Percentiles rank a stretch among this genome's conserved stretches.
These are phyloP conservation scores for Ecliptopera silaceata DNA, from an alignment of 2,888 invertebrate genomes.

Conservation along the genomic window DNA sequence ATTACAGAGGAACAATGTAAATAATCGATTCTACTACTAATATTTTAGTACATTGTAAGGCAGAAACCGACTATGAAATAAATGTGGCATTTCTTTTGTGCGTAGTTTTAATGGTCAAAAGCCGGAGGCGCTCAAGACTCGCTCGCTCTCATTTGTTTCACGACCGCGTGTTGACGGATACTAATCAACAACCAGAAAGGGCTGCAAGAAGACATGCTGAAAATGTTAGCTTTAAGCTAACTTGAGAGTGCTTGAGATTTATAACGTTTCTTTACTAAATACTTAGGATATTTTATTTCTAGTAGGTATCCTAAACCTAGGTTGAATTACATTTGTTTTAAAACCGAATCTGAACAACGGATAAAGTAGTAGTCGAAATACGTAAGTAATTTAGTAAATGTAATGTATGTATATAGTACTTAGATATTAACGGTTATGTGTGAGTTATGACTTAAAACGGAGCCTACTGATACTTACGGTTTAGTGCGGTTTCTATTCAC, in stretches of 20 bases:
- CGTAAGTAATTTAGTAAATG: too few relatives aligned
- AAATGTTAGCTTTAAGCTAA: background rate
- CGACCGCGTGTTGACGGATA: constrained; percentile 47
- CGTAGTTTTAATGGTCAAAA: constrained; percentile 47
- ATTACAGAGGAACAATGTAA: constrained; percentile 3
- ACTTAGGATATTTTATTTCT: too few relatives aligned
- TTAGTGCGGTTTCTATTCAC: constrained; percentile 5
- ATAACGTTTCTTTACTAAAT: background rate
- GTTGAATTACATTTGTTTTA: too few relatives aligned
- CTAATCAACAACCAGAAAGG: constrained; percentile 47
- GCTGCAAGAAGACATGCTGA: constrained; percentile 3
- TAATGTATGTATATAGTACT: background rate
- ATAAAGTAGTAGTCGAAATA: too few relatives aligned
- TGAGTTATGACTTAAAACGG: background rate
- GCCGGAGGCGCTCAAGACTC: constrained; percentile 33
- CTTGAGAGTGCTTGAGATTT: too few relatives aligned
- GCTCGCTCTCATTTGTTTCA: constrained; percentile 50
- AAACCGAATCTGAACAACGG: too few relatives aligned
- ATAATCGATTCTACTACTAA: constrained; percentile 1
- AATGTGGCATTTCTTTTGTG: constrained; percentile 55
- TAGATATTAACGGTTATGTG: background rate
- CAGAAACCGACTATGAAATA: constrained; percentile 37
- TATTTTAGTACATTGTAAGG: background rate
- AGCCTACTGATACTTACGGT: background rate
- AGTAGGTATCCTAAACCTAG: too few relatives aligned